Percentiles rank a stretch among this genome's conserved stretches.
Evolutionary conservation across 1,140 invertebrate species (phyloP).

Genomic region (Ptiloglossa arizonensis): DNA sequence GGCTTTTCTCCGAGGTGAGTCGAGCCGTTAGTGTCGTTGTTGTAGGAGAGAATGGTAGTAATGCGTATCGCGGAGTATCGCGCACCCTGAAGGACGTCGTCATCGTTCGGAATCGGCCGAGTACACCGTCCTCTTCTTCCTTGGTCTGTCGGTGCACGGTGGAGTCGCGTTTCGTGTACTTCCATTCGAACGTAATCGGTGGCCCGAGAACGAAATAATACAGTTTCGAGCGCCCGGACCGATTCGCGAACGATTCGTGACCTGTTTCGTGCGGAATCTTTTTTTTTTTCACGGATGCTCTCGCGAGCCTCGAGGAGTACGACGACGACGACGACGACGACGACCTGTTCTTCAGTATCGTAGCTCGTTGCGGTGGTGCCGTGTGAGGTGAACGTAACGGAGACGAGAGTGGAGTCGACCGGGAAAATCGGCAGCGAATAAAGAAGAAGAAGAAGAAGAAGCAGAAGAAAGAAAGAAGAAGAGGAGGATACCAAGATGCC

Average conservation of each 20-base stretch:
- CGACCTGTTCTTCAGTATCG: constrained; percentile 33
- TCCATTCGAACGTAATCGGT: neutral
- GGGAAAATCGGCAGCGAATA: constrained; percentile 10
- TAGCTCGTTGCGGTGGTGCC: constrained; percentile 42
- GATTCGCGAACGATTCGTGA: constrained; percentile 37
- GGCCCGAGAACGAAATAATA: neutral
- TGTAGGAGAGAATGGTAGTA: constrained; percentile 67
- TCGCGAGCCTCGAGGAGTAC: neutral
- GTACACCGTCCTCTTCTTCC: neutral
- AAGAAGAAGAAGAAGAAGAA: neutral
- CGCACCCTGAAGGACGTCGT: constrained; percentile 57
- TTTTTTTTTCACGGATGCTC: constrained; percentile 41
- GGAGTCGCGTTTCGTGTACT: too few species aligned
- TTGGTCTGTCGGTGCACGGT: neutral
- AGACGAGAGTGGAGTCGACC: constrained; percentile 6
- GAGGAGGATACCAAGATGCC: constrained; percentile 86
- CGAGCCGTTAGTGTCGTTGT: constrained; percentile 71
- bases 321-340: constrained; percentile 20
- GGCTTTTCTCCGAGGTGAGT: constrained; percentile 71
- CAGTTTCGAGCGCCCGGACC: constrained; percentile 6
- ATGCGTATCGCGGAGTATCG: constrained; percentile 68
- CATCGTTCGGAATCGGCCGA: constrained; percentile 3
- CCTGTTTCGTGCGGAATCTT: constrained; percentile 21
- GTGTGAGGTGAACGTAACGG: constrained; percentile 55
- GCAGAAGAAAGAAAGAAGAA: constrained; percentile 16